These are phyloP conservation scores for Ceratina japonica DNA, from an alignment of 1,140 invertebrate species.

Conservation along the genomic window DNA sequence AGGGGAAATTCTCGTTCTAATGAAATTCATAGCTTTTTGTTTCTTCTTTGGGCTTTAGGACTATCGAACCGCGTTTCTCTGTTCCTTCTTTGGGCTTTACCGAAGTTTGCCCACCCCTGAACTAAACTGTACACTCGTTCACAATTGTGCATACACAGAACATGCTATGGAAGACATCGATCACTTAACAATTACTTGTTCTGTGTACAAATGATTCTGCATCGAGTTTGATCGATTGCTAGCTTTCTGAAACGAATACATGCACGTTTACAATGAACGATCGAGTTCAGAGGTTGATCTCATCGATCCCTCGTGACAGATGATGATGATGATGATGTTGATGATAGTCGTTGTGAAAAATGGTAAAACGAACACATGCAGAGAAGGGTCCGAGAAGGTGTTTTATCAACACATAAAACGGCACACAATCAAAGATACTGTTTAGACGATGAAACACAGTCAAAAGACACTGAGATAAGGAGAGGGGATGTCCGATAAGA, in stretches of 20 bases:
- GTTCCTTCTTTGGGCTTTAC: no score
- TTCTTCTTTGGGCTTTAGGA: no score
- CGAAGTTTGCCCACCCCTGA: no score
- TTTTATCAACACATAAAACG: constrained; percentile 9
- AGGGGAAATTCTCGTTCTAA: neutral
- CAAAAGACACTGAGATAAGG: neutral
- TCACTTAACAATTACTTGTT: neutral
- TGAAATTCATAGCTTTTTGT: no score
- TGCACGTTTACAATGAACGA: constrained; percentile 12
- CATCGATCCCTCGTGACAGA: neutral
- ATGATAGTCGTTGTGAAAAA: neutral
- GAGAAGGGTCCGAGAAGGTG: neutral
- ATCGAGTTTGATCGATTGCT: neutral
- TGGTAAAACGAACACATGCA: constrained; percentile 28
- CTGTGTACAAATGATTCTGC: neutral
- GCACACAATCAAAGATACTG: neutral
- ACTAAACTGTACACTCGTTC: no score
- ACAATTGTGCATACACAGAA: neutral
- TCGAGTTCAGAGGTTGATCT: neutral
- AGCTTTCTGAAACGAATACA: neutral
- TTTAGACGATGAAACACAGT: neutral
- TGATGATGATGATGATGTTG: no score
- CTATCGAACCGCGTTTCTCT: no score
- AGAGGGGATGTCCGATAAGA: neutral
- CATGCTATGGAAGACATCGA: constrained; percentile 40